Conservation (phyloP, 2,797 vertebrate genomes). For the Thamnophis elegans region DNA sequence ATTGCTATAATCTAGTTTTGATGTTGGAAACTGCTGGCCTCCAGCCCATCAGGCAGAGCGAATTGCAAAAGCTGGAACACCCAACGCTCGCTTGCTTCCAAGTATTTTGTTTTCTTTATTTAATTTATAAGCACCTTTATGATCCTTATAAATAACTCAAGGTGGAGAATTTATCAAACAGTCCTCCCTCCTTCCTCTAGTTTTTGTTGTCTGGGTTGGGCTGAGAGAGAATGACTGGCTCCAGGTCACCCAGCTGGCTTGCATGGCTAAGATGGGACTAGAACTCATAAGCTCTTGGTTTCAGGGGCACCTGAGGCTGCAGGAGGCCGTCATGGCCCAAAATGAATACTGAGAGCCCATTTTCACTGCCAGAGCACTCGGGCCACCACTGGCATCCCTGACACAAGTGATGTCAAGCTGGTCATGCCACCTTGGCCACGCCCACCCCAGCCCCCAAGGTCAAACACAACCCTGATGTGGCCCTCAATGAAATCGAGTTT, state of each 20-base stretch:
- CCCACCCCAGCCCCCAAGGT: no score
- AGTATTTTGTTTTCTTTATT: not conserved
- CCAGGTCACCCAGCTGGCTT: not conserved
- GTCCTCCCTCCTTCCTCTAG: not conserved
- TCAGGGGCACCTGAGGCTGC: not conserved
- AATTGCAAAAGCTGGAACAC: not conserved
- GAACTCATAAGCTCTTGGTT: not conserved
- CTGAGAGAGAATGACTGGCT: not conserved
- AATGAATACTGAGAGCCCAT: no score
- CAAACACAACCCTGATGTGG: no score
- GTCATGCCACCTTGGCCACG: no score
- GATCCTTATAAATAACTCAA: not conserved
- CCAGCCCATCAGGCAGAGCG: not conserved
- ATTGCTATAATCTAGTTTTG: not conserved
- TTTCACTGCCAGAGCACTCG: no score
- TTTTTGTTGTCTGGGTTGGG: not conserved
- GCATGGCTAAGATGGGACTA: not conserved
- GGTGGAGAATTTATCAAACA: not conserved
- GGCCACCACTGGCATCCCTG: no score
- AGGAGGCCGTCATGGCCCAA: no score
- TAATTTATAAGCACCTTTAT: not conserved
- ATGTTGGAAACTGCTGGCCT: not conserved
- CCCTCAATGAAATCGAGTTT: no score
- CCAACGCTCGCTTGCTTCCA: not conserved
- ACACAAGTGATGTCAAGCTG: no score